Base-by-base conservation (phyloP, 1,140 invertebrate genomes). In the Cryptotermes secundus region DNA sequence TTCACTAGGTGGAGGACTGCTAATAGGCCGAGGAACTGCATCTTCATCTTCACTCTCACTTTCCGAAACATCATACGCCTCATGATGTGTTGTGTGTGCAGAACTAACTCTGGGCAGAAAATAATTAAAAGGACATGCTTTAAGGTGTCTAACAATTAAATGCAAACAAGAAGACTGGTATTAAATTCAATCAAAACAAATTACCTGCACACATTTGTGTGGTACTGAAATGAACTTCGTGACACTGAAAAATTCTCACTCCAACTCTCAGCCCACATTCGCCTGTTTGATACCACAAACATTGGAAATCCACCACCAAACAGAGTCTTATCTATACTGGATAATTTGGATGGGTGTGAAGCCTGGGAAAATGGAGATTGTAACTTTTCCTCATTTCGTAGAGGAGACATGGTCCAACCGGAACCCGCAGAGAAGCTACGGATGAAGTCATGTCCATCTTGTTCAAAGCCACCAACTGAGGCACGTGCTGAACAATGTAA, bases 1-100 rank as follows among this genome's bases (percentile, higher is more conserved):
- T 83, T 86, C 85, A 79, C 79, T 82, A 2, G 83, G 79, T 45
- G 26, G 86, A 83, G 45, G 36, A 82, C 84, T 87, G 10, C 84
- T 83, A 34, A 85, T 83, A 83, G 81, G 81, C 35, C 38, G 85
- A 26, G 80, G 49, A 49, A 84, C 83, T 22, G 85, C 80, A 49
- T 89, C 88, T n/a, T 89, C 88, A 35, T 89, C 88, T 34, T 89
- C 88, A 83, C 87, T 88, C 82, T 89, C 88, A 36, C 87, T 87
- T 80, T 89, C 88, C 2, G 88, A 89, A 3, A 85, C 86, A 53
- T 85, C 86, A 84, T 79, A 87, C 6, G 80, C 53, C 6, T 65
- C 80, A 9, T 85, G 79, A 65, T 84, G 83, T 49, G 59, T 85
- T 35, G 83, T 72, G 34, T 83, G 84, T 53, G 83, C 81, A 45